Conservation (phyloP, 2,888 invertebrate species). For the Phoenoteleia sp. region DNA sequence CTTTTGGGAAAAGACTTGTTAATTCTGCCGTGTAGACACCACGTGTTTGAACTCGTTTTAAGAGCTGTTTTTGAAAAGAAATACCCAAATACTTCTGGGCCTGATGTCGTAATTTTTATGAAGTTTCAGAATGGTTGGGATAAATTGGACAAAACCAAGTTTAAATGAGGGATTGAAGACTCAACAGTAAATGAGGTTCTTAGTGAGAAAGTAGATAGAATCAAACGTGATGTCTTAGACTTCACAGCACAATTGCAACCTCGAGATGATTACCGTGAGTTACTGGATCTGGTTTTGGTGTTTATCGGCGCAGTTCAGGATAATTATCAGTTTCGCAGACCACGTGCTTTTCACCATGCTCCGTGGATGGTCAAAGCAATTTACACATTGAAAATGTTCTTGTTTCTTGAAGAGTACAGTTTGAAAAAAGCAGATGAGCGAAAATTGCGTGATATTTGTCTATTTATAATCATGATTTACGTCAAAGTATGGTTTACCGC, state of each 20-base stretch:
- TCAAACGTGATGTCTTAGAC: constrained; percentile 1
- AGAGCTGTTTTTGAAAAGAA: constrained; percentile 34
- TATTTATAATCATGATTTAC: constrained; percentile 65
- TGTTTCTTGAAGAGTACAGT: constrained; percentile 62
- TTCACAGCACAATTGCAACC: constrained; percentile 21
- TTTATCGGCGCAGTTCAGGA: constrained; percentile 32
- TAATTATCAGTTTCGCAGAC: constrained; percentile 23
- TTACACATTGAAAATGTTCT: constrained; percentile 76
- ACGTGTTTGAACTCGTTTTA: constrained; percentile 46
- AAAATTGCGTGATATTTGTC: constrained; percentile 56
- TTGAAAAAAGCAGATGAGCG: constrained; percentile 34
- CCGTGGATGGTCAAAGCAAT: constrained; percentile 77
- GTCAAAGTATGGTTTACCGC: constrained; percentile 64
- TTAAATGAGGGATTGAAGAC: constrained; percentile 37
- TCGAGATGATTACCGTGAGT: constrained; percentile 73
- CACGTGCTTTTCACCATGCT: constrained; percentile 72
- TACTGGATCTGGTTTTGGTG: constrained; percentile 67
- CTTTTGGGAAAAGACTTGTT: constrained; percentile 61
- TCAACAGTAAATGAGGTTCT: constrained; percentile 36
- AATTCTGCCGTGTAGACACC: constrained; percentile 63
- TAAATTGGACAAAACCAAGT: constrained; percentile 19
- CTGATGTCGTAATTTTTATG: constrained; percentile 43
- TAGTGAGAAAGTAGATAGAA: constrained; percentile 28
- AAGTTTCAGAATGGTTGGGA: constrained; percentile 41
- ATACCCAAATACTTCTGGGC: constrained; percentile 29